Base-by-base conservation (phyloP, 2,888 invertebrate species). In the Heliconius charithonia region DNA sequence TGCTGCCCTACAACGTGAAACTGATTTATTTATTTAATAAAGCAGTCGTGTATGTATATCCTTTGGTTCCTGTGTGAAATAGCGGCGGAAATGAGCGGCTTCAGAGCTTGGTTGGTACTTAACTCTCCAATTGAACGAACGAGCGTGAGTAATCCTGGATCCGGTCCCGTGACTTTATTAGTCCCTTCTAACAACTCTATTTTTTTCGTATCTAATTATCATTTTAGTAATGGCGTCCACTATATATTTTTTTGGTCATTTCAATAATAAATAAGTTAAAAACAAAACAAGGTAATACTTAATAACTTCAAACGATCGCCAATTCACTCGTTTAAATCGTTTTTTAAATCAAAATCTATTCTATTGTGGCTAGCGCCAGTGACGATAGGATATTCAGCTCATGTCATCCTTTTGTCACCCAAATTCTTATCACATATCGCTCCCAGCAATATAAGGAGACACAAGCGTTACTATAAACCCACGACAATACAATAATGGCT, bases 401-500 rank as follows among this genome's bases (percentile, higher is more conserved):
- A 22, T 45, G 32, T n/a, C 10, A 59, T 56, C 41, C 25, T 63
- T 65, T 62, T 75, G 59, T 73, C 78, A 75, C 78, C 80, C 66
- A 75, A 80, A 78, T 80, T 75, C 66, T 78, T 66, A 75, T 70
- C 32, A 70, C 69, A 73, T 69, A 89, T 87, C 87, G 85, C 86
- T 87, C 87, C 88, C 88, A 84, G 86, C 89, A 90, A 90, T 91
- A 88, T 89, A 86, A 90, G 87, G 89, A 92, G 92, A 92, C 89
- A 90, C 90, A 87, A 89, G 89, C 88, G 89, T 89, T 91, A 92
- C 92, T 90, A 91, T 91, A 92, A 91, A 89, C 93, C 92, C 92
- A 91, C 93, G 92, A 93, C 94, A 95, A 94, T 94, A 93, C 93
- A 92, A 92, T 94, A 93, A 94, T 93, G 92, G 92, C 32, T 85